Evolutionary conservation across 2,113 vertebrate genomes (phyloP), one percentile per base, ranked within the genome.

Genomic region (Pavo muticus): DNA sequence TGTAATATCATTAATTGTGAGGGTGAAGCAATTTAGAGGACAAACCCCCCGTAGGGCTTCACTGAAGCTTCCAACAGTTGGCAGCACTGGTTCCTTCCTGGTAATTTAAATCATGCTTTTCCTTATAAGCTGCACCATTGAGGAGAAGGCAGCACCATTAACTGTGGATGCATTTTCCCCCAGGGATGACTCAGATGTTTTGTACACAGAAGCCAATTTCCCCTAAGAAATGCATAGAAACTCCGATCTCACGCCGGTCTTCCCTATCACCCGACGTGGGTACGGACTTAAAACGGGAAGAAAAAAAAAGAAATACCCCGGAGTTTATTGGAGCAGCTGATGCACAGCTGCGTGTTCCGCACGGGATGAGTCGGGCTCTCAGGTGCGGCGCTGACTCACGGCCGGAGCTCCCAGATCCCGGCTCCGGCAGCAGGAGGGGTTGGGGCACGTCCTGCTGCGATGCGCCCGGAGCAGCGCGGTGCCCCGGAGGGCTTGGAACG

Each of bases 391-490:
- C 1, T 91, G 90, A 91, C 60, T 95, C 94, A 86, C 18, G 48
- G 89, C 10, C 20, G 11, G 9, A 7, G 25, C 18, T 42, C 70
- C 8, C 59, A 24, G 8, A 16, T 1, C 47, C 54, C 0, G 19
- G n/a, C 48, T 37, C 72, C 10, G 1, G 0, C 2, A 1, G 0
- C 3, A 1, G 14, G 69, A 68, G 54, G 39, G 2, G 45, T 12
- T 65, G 0, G 14, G 68, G 6, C 88, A 63, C 0, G 56, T 68
- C 14, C 7, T 1, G 6, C 37, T 7, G 5, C 2, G 6, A 57
- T 13, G 56, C 18, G 9, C 17, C 56, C 15, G 16, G 65, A 39
- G 30, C 56, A 57, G 16, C 17, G 29, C 17, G 6, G 9, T 7
- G 56, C 30, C 56, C 56, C 11, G 3, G 2, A 2, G 61, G 70